Conservation (phyloP, 2,888 invertebrate genomes). For the Tineola bisselliella region DNA sequence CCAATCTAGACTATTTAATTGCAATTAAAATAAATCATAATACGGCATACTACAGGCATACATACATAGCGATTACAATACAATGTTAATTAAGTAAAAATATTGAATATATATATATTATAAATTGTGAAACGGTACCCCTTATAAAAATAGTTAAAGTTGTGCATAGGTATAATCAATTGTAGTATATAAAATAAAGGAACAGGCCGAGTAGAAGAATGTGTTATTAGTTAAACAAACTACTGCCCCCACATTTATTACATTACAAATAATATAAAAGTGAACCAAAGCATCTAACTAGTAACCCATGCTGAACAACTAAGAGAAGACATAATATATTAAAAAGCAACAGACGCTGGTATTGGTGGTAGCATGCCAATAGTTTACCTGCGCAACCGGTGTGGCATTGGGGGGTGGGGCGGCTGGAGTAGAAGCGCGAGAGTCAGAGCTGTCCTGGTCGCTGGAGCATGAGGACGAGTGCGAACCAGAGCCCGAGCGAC, state of each 20-base stretch:
- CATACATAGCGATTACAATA: conserved; percentile 15
- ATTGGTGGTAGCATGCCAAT: conserved; percentile 37
- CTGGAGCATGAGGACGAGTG: conserved; percentile 67
- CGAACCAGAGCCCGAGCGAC: conserved; percentile 61
- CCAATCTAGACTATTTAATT: neutral
- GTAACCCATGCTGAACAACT: neutral
- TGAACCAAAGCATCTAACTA: neutral
- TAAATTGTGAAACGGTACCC: too few relatives aligned
- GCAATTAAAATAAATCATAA: conserved; percentile 19
- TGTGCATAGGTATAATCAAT: too few relatives aligned
- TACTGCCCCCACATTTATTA: too few relatives aligned
- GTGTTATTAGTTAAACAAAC: too few relatives aligned
- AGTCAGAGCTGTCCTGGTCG: conserved; percentile 67
- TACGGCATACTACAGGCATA: conserved; percentile 33
- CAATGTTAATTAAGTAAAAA: too few relatives aligned
- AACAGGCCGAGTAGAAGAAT: too few relatives aligned
- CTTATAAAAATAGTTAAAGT: too few relatives aligned
- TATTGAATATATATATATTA: too few relatives aligned
- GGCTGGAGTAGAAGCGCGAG: conserved; percentile 69
- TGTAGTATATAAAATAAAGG: too few relatives aligned
- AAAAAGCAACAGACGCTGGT: conserved; percentile 15
- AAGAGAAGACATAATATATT: neutral
- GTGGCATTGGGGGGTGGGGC: conserved; percentile 37
- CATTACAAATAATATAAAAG: neutral
- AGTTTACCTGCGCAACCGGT: conserved; percentile 37